Base-by-base conservation (phyloP, 2,797 vertebrate species). In the Thunnus albacares region DNA sequence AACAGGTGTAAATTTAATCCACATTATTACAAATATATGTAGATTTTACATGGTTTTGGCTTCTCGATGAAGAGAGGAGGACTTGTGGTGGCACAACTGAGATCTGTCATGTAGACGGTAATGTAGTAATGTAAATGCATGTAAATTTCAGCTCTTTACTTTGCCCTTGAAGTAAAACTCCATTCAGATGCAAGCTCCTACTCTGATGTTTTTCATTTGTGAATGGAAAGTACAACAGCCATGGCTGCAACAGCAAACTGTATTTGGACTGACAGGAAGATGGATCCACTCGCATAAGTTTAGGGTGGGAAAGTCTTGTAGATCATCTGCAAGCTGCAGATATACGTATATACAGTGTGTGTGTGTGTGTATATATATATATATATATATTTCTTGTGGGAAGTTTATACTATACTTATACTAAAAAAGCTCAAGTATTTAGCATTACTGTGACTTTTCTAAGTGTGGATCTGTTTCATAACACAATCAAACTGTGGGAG, bases 1-100 rank as follows among this genome's bases (percentile, higher is more conserved):
- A 86, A 75, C 64, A 80, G 65, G 52, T 75, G 68, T 45, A 71
- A 45, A 65, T 58, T 55, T 71, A 45, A 80, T 70, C 43, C 30
- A 55, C 30, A 14, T 24, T n/a, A 28, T 71, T 18, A 62, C 18
- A 71, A 75, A 65, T 30, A 22, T 22, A 61, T 58, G 22, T 35
- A 49, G 45, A 49, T 49, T 17, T 49, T 49, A 49, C 13, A 15
- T 14, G 5, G 43, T 57, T 62, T 45, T 18, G 64, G 59, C 52
- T 75, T 15, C 24, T 28, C 56, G 18, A 43, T 73, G 38, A 71
- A 58, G 33, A 66, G 12, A 63, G 3, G 22, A 18, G 69, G 58
- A 64, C 20, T 24, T 26, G 6, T 28, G 62, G 30, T 35, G 26
- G 58, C 47, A 41, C 18, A 76, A 53, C 61, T 58, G 28, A 38